These are phyloP conservation scores for Chloroceryle amazona DNA, from an alignment of 2,797 vertebrate genomes.

Conservation along the genomic window DNA sequence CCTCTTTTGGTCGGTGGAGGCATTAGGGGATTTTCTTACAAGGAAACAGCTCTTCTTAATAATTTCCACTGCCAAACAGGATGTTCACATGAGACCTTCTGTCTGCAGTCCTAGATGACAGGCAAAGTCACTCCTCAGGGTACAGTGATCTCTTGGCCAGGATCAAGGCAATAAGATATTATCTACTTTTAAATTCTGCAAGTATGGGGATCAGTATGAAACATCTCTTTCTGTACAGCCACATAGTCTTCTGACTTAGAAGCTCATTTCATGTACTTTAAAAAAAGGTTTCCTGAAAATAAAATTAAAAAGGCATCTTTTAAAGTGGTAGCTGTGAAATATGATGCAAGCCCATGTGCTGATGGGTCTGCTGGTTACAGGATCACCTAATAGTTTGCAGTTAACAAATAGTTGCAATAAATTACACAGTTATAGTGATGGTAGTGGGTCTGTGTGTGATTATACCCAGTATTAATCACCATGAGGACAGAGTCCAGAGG, in stretches of 20 bases:
- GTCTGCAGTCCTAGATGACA: not conserved
- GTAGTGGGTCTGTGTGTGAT: not conserved
- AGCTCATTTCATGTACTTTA: not conserved
- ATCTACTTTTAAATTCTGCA: not conserved
- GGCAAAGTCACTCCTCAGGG: not conserved
- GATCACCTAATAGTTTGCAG: not conserved
- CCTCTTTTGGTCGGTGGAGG: not conserved
- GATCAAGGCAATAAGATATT: not conserved
- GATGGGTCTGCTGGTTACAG: not conserved
- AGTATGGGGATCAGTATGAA: not conserved
- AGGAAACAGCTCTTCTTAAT: not conserved
- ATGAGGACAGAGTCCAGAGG: not conserved
- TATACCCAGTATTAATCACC: not conserved
- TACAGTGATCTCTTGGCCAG: accelerated
- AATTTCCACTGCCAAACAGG: not conserved
- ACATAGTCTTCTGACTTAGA: not conserved
- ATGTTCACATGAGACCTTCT: not conserved
- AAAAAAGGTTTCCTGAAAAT: not conserved
- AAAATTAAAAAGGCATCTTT: not conserved
- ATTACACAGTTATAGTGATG: not conserved
- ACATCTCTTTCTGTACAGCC: not conserved
- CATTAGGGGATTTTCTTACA: not conserved
- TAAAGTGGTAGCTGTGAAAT: not conserved
- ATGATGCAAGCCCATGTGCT: not conserved
- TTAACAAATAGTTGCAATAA: not conserved